These are phyloP conservation scores for Eudyptes chrysolophus DNA, from an alignment of 2,113 vertebrate genomes.

Conservation along the genomic window DNA sequence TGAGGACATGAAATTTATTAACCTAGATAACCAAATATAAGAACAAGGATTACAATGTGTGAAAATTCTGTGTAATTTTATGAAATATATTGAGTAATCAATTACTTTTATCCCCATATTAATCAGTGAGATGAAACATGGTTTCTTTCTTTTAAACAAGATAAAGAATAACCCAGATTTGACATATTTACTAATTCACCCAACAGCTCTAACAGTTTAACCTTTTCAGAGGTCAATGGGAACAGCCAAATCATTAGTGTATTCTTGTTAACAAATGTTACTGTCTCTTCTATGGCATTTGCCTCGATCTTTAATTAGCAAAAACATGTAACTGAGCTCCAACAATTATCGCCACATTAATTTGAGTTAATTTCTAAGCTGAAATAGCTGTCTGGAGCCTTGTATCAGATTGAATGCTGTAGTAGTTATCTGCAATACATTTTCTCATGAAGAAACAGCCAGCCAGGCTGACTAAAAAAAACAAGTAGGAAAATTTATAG, in stretches of 20 bases:
- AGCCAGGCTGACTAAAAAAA: neutral
- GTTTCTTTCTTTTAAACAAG: neutral
- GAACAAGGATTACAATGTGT: neutral
- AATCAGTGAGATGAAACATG: neutral
- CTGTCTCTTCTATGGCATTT: constrained; percentile 42
- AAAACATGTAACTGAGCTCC: constrained; percentile 30
- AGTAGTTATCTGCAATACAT: neutral
- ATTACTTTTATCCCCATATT: neutral
- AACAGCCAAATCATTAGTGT: neutral
- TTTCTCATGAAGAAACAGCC: neutral
- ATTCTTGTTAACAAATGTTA: constrained; percentile 58
- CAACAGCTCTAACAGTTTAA: neutral
- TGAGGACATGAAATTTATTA: neutral
- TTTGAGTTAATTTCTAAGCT: constrained; percentile 47
- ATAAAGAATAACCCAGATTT: neutral
- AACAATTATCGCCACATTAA: constrained; percentile 48
- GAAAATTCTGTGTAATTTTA: neutral
- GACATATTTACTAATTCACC: neutral
- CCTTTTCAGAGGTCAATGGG: neutral
- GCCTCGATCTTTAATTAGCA: constrained; percentile 61
- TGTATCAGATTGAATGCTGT: neutral
- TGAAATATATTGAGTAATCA: neutral
- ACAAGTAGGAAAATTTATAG: neutral
- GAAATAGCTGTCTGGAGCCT: constrained; percentile 35
- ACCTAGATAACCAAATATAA: neutral